Conservation (phyloP, 2,888 invertebrate genomes). For the Listrodromus nycthemerus region DNA sequence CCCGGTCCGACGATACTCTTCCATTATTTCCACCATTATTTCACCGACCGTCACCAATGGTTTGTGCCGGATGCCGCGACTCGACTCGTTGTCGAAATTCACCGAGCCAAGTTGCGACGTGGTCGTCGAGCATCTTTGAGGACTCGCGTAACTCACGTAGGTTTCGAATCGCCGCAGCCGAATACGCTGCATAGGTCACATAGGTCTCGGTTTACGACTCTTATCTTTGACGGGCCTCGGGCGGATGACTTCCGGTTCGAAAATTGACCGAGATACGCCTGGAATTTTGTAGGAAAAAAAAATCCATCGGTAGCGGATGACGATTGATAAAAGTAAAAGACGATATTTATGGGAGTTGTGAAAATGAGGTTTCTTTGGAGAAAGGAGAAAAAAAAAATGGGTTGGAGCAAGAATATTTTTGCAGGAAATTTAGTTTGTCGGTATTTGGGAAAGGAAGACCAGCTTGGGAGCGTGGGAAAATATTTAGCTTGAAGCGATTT, state of each 20-base stretch:
- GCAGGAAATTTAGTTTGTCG: too few relatives aligned
- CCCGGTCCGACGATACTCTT: conserved; percentile 16
- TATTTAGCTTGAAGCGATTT: too few relatives aligned
- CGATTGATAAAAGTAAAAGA: background rate
- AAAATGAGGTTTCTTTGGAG: too few relatives aligned
- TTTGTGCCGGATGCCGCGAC: conserved; percentile 1
- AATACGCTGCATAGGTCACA: background rate
- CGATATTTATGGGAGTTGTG: too few relatives aligned
- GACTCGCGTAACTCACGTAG: background rate
- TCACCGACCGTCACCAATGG: background rate
- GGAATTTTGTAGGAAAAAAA: background rate
- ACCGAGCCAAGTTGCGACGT: background rate
- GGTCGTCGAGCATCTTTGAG: background rate
- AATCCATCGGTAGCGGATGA: background rate
- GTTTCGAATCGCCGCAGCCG: background rate
- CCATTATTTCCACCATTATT: background rate
- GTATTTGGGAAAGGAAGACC: too few relatives aligned
- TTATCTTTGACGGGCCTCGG: background rate
- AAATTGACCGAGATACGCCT: background rate
- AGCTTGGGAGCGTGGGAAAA: too few relatives aligned
- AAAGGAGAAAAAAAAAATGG: too few relatives aligned
- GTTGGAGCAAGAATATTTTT: too few relatives aligned
- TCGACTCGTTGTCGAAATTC: background rate
- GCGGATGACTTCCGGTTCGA: background rate
- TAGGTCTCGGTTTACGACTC: background rate